Evolutionary conservation across 2,113 vertebrate species (phyloP), one percentile per base, ranked within the genome.

Genomic region (Dasyornis broadbenti): DNA sequence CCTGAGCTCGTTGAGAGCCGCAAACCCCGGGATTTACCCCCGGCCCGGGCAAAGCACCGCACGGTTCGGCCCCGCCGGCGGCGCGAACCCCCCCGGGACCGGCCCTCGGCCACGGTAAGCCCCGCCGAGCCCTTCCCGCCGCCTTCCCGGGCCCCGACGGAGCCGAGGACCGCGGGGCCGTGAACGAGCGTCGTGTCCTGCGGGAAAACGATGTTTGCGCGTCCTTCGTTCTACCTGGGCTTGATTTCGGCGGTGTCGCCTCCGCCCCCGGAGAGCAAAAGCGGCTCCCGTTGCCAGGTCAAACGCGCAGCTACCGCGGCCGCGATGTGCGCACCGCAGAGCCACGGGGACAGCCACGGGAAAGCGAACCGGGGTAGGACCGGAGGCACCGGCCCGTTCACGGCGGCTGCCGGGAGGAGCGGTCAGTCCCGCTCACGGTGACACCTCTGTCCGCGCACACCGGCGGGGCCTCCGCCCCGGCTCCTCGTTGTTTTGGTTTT

Each of bases 391-490:
- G 12, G 30, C 18, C 21, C 50, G 21, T 20, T 42, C 16, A 20
- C 53, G 8, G 40, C 13, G 9, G 56, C 24, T 73, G 64, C 27
- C 12, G 23, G 11, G 8, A 27, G 14, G 23, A 10, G 15, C 15
- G 2, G 14, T 20, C 26, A 3, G 18, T 64, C 11, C 15, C 17
- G 30, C 73, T 64, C 88, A 89, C 22, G 94, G 86, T 33, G 97
- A 50, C 84, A 96, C 95, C 95, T 96, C 98, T 22, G 61, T 82
- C 93, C 88, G 95, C 93, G 75, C 96, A 88, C 93, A 97, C 97
- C 94, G 92, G 97, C 24, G 76, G 88, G 45, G 92, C 73, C 64
- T 98, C 37, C 5, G 9, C 2, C 24, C 11, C 28, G 1, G 8
- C 3, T 42, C 8, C 6, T 35, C 82, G 26, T 66, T 86, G 26